phyloP scores from a whole-genome alignment of 2,113 vertebrate species.

The Oryctolagus cuniculus region mOryCun1.1 NC_091438.1:107780501-107781000 shows the following conservation, averaged over 20 bases:
- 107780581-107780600: background rate
- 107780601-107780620: background rate
- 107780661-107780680: background rate
- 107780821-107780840: too few species aligned
- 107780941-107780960: background rate
- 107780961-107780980: conserved; percentile 42
- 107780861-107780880: too few species aligned
- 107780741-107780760: too few species aligned
- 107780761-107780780: too few species aligned
- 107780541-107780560: conserved; percentile 19
- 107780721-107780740: too few species aligned
- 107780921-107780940: conserved; percentile 19
- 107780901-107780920: too few species aligned
- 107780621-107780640: conserved; percentile 9
- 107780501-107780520: too few species aligned
- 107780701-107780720: too few species aligned
- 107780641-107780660: conserved; percentile 42
- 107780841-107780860: too few species aligned
- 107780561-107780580: conserved; percentile 9
- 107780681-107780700: background rate
- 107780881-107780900: too few species aligned
- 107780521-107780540: background rate
- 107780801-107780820: too few species aligned
- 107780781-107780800: too few species aligned
- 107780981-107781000: background rate